These are phyloP conservation scores for Rana temporaria DNA, from an alignment of 2,113 vertebrate genomes.

Conservation along the genomic window DNA sequence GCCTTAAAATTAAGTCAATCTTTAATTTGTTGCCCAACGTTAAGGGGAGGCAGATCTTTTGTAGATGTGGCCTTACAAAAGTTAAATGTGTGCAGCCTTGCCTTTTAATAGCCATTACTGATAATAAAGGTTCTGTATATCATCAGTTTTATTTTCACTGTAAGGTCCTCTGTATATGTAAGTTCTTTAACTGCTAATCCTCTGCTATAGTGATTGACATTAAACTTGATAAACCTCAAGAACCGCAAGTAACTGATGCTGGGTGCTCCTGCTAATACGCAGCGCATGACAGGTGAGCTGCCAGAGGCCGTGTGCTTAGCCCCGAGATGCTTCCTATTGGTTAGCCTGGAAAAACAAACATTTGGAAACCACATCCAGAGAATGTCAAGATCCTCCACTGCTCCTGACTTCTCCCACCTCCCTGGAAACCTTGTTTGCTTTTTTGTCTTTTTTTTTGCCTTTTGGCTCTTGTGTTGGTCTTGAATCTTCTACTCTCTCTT, in stretches of 20 bases:
- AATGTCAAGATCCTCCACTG: slow-evolving; percentile 56
- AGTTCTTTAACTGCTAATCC: slow-evolving; percentile 24
- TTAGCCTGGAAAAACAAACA: slow-evolving; percentile 76
- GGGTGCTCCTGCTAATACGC: slow-evolving; percentile 89
- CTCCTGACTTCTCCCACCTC: slow-evolving; percentile 18
- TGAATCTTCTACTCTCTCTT: slow-evolving; percentile 10
- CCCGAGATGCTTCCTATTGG: slow-evolving; percentile 84
- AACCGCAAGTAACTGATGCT: slow-evolving; percentile 82
- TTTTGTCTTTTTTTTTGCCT: slow-evolving; percentile 61
- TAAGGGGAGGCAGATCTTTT: no score
- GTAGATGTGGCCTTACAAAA: no score
- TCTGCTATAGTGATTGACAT: slow-evolving; percentile 88
- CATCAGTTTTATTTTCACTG: no score
- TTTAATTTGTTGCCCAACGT: no score
- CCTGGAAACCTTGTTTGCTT: slow-evolving; percentile 67
- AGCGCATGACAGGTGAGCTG: slow-evolving; percentile 60
- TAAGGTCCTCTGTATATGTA: no score
- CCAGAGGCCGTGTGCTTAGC: slow-evolving; percentile 82
- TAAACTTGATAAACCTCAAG: slow-evolving; percentile 90
- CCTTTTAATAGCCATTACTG: no score
- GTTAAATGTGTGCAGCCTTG: no score
- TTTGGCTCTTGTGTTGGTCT: slow-evolving; percentile 42
- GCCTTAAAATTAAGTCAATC: no score
- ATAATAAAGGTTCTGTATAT: no score
- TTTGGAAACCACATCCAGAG: slow-evolving; percentile 77